Evolutionary conservation across 2,113 vertebrate species (phyloP), one percentile per base, ranked within the genome.

Genomic region (Paratilapia polleni): DNA sequence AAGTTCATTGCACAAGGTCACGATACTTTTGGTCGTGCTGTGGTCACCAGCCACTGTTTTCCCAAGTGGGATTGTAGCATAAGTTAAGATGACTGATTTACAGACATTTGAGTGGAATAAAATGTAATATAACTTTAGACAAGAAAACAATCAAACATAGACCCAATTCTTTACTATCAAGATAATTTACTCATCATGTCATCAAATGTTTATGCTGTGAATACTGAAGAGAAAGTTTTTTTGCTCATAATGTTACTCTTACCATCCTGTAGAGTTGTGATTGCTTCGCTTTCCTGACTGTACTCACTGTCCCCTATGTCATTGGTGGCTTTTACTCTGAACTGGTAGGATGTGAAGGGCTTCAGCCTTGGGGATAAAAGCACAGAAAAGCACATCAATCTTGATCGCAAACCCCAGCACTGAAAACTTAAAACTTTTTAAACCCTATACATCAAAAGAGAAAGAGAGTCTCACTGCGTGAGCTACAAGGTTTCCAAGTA

Each of bases 221-320:
- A 70, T 1, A 15, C 49, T 1, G 41, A 47, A 2, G 26, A 1
- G 24, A 66, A 43, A 43, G 38, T 24, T 43, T 68, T 47, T 68
- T 36, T 68, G 10, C 66, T 64, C 14, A 8, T 36, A 10, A 2
- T 6, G 41, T 28, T 9, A 11, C 52, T 62, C 94, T 94, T 91
- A 99, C 98, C 98, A 0, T 98, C 98, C 94, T 99, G 98, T 47
- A 99, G 95, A 0, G 98, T 99, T 41, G 98, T 99, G 91, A 99
- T 96, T 0, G 98, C 97, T 74, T 99, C 98, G 0, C 98, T 99
- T 75, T 99, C 97, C 90, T 97, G 96, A 2, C 98, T 98, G 97
- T 98, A 99, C 87, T 98, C 97, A 20, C 98, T 99, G 96, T 99
- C 98, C 47, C 98, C 98, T 0, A 99, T 98, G 94, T 99, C 98